Percentiles rank a stretch among this genome's conserved stretches.
Evolutionary conservation across 2,888 invertebrate species (phyloP).

Genomic region (Netelia virgata): DNA sequence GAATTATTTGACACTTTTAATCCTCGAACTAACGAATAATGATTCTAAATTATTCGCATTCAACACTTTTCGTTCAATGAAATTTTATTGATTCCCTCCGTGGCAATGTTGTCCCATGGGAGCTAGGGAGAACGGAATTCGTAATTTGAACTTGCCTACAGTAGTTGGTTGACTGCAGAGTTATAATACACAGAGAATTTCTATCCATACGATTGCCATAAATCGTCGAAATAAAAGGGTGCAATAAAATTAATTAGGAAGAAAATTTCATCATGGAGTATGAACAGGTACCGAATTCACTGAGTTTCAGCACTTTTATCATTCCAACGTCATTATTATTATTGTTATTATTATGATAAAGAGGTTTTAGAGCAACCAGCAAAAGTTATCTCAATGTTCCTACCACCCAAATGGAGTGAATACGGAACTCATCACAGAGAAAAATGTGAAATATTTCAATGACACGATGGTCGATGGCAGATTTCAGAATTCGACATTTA

Average conservation of each 20-base stretch:
- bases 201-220: background rate
- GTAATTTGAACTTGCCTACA: conserved; percentile 22
- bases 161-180: background rate
- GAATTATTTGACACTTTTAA: conserved; percentile 12
- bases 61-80: background rate
- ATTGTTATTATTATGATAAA: conserved; percentile 3
- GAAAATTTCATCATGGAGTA: conserved; percentile 47
- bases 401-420: background rate
- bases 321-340: background rate
- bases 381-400: background rate
- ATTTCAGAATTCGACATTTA: conserved; percentile 39
- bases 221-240: background rate
- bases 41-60: background rate
- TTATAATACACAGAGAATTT: conserved; percentile 9
- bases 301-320: background rate
- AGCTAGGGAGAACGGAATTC: background rate
- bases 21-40: background rate
- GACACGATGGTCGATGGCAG: conserved; percentile 41
- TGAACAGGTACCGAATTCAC: conserved; percentile 46
- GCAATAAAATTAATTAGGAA: background rate
- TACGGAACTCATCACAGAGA: conserved; percentile 23
- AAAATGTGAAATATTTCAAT: conserved; percentile 45
- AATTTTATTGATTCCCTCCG: conserved; percentile 42
- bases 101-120: conserved; percentile 8
- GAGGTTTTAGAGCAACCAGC: conserved; percentile 1